phyloP scores from a whole-genome alignment of 2,888 invertebrate genomes.

The Stegana nigrithorax region DNA sequence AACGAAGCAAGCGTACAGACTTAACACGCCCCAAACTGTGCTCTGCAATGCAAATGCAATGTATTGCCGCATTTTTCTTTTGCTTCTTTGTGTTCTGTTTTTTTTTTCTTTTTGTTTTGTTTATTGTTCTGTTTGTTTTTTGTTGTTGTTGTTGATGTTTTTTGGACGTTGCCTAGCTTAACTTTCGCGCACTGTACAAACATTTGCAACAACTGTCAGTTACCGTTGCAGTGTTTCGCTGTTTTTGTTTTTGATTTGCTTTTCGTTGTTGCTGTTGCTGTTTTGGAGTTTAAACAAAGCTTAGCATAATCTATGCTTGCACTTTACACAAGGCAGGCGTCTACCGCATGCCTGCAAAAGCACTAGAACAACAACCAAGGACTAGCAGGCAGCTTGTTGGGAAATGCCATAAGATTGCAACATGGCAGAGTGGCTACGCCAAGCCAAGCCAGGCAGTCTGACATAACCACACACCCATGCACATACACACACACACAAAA shows the following conservation, averaged over 20 bases:
- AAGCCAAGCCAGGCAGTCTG: background rate
- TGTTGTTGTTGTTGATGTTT: no score
- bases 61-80: no score
- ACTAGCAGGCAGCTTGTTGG: background rate
- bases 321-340: conserved; percentile 1
- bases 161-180: background rate
- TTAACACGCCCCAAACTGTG: background rate
- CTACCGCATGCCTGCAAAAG: background rate
- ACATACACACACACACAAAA: background rate
- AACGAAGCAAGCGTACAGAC: background rate
- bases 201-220: conserved; percentile 4
- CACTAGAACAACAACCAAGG: background rate
- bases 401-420: conserved; percentile 25
- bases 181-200: conserved; percentile 1
- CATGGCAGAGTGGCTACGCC: conserved; percentile 10
- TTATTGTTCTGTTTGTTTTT: no score
- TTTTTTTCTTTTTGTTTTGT: background rate
- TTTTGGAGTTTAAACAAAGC: background rate
- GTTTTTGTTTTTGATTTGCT: no score
- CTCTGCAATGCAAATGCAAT: background rate
- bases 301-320: conserved; percentile 15
- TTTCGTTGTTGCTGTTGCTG: background rate
- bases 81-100: no score
- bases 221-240: background rate
- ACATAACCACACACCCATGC: no score